Percentiles rank a stretch among this genome's conserved stretches.
Conservation (phyloP, 2,888 invertebrate genomes). For the Drosophila robusta region DNA sequence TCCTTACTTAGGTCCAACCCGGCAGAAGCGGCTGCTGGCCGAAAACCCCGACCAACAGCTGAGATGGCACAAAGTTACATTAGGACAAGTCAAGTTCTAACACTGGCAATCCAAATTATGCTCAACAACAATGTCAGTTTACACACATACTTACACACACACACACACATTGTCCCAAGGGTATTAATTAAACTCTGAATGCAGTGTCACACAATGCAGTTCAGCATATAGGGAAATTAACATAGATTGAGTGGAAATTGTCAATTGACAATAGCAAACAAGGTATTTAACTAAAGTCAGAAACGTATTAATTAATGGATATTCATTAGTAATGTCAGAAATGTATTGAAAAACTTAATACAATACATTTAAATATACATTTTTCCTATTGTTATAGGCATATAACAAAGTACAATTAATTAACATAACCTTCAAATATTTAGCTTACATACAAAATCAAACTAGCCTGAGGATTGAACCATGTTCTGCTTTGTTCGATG, state of each 20-base stretch:
- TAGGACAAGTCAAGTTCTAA: slow-evolving; percentile 21
- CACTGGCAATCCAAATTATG: slow-evolving; percentile 24
- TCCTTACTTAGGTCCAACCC: slow-evolving; percentile 40
- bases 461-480: too few species aligned
- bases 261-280: neutral
- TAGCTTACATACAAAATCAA: too few species aligned
- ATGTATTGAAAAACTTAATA: neutral
- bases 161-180: neutral
- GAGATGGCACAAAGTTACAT: slow-evolving; percentile 15
- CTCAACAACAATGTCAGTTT: slow-evolving; percentile 28
- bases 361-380: neutral
- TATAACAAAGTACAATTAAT: neutral
- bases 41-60: slow-evolving; percentile 10
- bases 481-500: too few species aligned
- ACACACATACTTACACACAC: slow-evolving; percentile 4
- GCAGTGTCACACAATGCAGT: slow-evolving; percentile 3
- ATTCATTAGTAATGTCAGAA: neutral
- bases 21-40: slow-evolving; percentile 16
- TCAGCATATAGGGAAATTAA: neutral
- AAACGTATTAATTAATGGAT: neutral
- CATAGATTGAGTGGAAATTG: slow-evolving; percentile 6
- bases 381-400: too few species aligned
- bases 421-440: too few species aligned
- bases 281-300: neutral
- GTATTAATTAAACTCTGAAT: slow-evolving; percentile 36